phyloP scores from a whole-genome alignment of 2,113 vertebrate species.

The Gobius niger region DNA sequence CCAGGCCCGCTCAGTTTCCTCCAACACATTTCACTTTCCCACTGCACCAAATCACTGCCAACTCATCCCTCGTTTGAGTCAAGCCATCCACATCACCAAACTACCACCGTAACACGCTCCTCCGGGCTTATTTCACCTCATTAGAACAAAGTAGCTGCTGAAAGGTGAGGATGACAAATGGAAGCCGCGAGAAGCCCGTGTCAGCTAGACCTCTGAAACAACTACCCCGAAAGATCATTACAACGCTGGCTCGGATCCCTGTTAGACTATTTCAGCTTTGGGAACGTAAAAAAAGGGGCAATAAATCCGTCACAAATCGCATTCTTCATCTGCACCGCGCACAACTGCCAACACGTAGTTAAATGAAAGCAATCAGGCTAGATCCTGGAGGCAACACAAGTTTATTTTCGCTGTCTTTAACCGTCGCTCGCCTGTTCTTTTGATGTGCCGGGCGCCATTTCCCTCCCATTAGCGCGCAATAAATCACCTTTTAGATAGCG shows the following conservation, averaged over 20 bases:
- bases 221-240: constrained; percentile 4
- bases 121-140: constrained; percentile 16
- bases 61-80: constrained; percentile 15
- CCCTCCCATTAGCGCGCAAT: constrained; percentile 71
- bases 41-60: constrained; percentile 6
- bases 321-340: constrained; percentile 22
- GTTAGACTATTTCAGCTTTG: not conserved
- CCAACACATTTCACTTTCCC: not conserved
- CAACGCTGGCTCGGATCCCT: not conserved
- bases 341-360: constrained; percentile 22
- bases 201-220: constrained; percentile 13
- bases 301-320: constrained; percentile 31
- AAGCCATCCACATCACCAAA: constrained; percentile 25
- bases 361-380: constrained; percentile 32
- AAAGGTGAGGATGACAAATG: constrained; percentile 16
- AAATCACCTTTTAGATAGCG: constrained; percentile 76
- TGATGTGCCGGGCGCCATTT: constrained; percentile 72
- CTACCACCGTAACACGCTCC: not conserved
- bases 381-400: constrained; percentile 21
- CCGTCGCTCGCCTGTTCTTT: constrained; percentile 58
- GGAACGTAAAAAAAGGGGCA: constrained; percentile 14
- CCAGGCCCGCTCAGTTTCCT: constrained; percentile 77
- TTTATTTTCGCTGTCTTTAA: constrained; percentile 60
- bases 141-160: constrained; percentile 26
- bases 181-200: constrained; percentile 13